Base-by-base conservation (phyloP, 2,888 invertebrate genomes). In the Lycia hirtaria region DNA sequence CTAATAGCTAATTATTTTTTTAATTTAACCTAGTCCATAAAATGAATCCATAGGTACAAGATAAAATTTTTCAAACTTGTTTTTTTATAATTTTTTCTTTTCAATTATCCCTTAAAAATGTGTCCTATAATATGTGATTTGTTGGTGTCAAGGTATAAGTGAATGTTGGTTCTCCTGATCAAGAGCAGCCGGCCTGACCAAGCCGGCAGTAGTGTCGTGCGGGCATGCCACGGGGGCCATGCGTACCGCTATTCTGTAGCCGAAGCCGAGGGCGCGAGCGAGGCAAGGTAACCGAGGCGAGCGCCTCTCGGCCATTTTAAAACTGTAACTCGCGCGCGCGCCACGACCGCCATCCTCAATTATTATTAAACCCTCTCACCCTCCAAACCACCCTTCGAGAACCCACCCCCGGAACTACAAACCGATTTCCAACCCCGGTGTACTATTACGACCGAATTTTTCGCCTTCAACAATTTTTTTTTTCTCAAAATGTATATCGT, bases 251-350 rank as follows among this genome's bases (percentile, higher is more conserved):
- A 5, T 22, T 12, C 37, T 37, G 5, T 22, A 22, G 14, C 10
- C 37, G n/a, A 35, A 37, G 37, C n/a, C 37, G 19, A 19, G n/a
- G 19, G 37, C 37, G 17, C 26, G 76, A 41, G 26, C 41, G 41
- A 41, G 14, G 73, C 76, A 24, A 78, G 78, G 77, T 75, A 71
- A 73, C 55, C 60, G 57, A 57, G 57, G 14, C 45, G 22, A 32
- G 20, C 32, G 48, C 15, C 15, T 35, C 15, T 32, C 71, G 78
- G 83, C 84, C 88, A 87, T 85, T 87, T 78, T 77, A 76, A 63
- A 69, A 63, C 60, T 68, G 82, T 59, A 44, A 68, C 73, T 69
- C 85, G 84, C 71, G 76, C 83, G 83, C 75, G 82, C 80, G 74
- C 75, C 76, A 80, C 71, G 66, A 67, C 61, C 59, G 52, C 65